Percentiles rank a stretch among this genome's conserved stretches.
These are phyloP conservation scores for Amphipoea lucens DNA, from an alignment of 2,888 invertebrate genomes.

Conservation along the genomic window DNA sequence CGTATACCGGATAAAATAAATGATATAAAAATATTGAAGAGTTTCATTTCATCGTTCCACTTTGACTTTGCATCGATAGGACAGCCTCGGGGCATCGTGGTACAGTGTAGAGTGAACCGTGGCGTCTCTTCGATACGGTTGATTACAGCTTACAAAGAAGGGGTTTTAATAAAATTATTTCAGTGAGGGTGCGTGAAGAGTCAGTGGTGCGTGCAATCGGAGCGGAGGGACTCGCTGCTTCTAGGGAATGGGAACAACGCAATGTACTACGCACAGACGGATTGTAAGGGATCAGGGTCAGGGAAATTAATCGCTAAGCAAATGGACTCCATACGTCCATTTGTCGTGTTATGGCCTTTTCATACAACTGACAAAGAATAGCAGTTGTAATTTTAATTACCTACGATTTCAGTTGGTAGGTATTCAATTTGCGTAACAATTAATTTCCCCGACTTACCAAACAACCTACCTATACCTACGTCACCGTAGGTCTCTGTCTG, in stretches of 20 bases:
- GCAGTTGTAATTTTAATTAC: background rate
- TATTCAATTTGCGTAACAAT: background rate
- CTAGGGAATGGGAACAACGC: constrained; percentile 56
- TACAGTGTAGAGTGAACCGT: constrained; percentile 41
- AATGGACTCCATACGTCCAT: too few relatives aligned
- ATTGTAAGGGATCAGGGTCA: background rate
- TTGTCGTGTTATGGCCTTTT: background rate
- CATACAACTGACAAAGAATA: background rate
- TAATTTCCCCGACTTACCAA: background rate
- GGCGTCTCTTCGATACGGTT: constrained; percentile 41
- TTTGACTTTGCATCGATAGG: constrained; percentile 67
- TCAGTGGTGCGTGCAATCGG: constrained; percentile 74
- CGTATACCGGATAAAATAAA: constrained; percentile 87
- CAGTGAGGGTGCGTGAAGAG: constrained; percentile 74
- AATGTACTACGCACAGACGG: constrained; percentile 1
- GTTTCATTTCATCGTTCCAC: constrained; percentile 73
- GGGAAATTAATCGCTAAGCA: too few relatives aligned
- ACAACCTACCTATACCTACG: background rate
- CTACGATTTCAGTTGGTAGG: background rate
- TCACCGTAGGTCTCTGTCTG: background rate
- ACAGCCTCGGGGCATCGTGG: constrained; percentile 32
- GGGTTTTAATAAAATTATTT: constrained; percentile 79
- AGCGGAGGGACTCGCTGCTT: constrained; percentile 59
- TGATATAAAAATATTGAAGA: constrained; percentile 74
- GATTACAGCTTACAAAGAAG: constrained; percentile 47